phyloP scores from a whole-genome alignment of 2,113 vertebrate species.

The Poeciliopsis turrubarensis region DNA sequence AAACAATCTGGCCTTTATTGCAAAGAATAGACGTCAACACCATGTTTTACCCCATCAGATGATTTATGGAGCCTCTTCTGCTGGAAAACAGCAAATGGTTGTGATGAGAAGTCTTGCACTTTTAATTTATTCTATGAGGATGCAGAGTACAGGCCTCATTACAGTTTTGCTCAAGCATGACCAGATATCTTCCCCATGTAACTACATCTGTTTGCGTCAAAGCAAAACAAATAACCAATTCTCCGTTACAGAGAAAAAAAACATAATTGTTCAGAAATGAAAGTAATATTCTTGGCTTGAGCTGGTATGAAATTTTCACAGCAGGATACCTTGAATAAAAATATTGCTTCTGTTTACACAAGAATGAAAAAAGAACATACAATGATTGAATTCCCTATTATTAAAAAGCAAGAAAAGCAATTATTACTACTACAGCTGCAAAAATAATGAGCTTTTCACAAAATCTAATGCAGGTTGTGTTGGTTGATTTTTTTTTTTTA shows the following conservation, averaged over 20 bases:
- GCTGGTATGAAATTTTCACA: not conserved
- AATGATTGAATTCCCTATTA: not conserved
- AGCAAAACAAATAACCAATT: not conserved
- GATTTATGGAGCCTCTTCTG: conserved; percentile 2
- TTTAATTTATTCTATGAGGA: not conserved
- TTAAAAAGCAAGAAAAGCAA: not conserved
- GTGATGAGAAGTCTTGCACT: not conserved
- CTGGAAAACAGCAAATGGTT: not conserved
- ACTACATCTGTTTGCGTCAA: not conserved
- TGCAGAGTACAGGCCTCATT: not conserved
- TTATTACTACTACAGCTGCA: not conserved
- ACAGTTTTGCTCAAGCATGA: conserved; percentile 1
- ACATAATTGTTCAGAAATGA: not conserved
- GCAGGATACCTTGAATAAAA: not conserved
- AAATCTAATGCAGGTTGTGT: not conserved
- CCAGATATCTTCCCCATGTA: not conserved
- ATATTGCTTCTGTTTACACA: not conserved
- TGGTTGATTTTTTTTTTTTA: not conserved
- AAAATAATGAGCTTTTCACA: not conserved
- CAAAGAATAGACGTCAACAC: not conserved
- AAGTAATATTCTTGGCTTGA: not conserved
- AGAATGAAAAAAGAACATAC: not conserved
- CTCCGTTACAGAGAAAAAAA: not conserved
- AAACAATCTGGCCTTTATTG: not conserved
- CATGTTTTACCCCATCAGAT: not conserved